Evolutionary conservation across 1,140 invertebrate genomes (phyloP), one percentile per base, ranked within the genome.

Genomic region (Ephestia elutella): DNA sequence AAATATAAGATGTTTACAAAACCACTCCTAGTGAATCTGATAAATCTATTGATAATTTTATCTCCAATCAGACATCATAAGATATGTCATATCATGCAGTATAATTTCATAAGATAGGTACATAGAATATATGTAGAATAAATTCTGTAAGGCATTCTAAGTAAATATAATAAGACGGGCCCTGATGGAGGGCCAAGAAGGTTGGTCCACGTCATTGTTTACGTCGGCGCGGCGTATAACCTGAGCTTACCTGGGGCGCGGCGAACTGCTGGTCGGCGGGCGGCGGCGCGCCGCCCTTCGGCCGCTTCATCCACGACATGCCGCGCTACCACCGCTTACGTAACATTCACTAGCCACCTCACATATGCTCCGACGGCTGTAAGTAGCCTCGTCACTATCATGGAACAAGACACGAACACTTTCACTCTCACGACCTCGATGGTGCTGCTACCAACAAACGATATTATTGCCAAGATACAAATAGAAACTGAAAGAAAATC

Each of bases 221-320:
- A 82, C 74, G 73, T 84, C 72, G 58, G 53, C 66, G 56, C 53
- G 30, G 63, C 73, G 62, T 66, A 75, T 81, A 79, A 82, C 76
- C 77, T 82, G 64, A 44, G 53, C 73, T 80, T 57, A 86, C 86
- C 78, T 83, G 82, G 51, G 73, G 53, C 17, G 75, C 68, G 61
- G 59, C 64, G 66, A 68, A 48, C 71, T 68, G 71, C 59, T 68
- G 79, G 21, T 77, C 80, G 21, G 78, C 25, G 80, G 76, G 75
- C 60, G 80, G 77, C 50, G 75, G 75, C 49, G 64, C 57, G 58
- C 74, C 75, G 58, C 73, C 78, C 64, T 79, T 74, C 28, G 75
- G 66, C 70, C 83, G 78, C 75, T 89, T 88, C 84, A 82, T 84
- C 87, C 86, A 89, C 73, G 86, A 89, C 87, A 89, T 89, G 63